Evolutionary conservation across 2,113 vertebrate species (phyloP), one percentile per base, ranked within the genome.

Genomic region (Fregetta grallaria): DNA sequence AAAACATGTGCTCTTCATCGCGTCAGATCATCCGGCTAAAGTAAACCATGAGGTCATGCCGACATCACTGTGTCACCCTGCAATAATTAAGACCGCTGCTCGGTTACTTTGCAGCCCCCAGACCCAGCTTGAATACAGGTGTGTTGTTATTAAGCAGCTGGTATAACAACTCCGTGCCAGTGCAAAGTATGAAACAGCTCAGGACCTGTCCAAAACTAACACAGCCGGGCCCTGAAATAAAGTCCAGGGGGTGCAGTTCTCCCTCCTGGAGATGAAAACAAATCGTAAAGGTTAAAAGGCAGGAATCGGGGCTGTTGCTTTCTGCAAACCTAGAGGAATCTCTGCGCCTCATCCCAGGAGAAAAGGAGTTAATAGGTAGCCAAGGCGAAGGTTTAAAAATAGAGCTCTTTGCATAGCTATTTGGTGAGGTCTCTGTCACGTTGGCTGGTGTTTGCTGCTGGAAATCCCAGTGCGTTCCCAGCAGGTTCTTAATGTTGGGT

Each of bases 91-190:
- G 94, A 61, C 75, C 14, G 18, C 73, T 45, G 95, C 96, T 59
- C 8, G 61, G 78, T 87, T 88, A 61, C 95, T 87, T 71, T 38
- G 85, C 76, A 92, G 94, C 86, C 92, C 91, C 91, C 96, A 77
- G 36, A 29, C 80, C 94, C 87, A 75, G 95, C 93, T 50, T 85
- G 88, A 70, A 8, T 92, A 84, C 97, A 98, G 98, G 98, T 98
- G 97, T 98, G 98, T 96, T 97, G 97, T 97, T 93, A n/a, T 95
- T 97, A 88, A 93, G 97, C 98, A 98, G 98, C 98, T 98, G 98
- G 88, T 95, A 97, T 92, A 98, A 98, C 97, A 98, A 91, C 73
- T 11, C 91, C 22, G 8, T 95, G 98, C 97, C 98, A 81, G 94
- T 88, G 80, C 95, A 15, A 67, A 95, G 96, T 92, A 97, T 30